Conservation (phyloP, 2,888 invertebrate species). For the Macrosoma leucophasiata region DNA sequence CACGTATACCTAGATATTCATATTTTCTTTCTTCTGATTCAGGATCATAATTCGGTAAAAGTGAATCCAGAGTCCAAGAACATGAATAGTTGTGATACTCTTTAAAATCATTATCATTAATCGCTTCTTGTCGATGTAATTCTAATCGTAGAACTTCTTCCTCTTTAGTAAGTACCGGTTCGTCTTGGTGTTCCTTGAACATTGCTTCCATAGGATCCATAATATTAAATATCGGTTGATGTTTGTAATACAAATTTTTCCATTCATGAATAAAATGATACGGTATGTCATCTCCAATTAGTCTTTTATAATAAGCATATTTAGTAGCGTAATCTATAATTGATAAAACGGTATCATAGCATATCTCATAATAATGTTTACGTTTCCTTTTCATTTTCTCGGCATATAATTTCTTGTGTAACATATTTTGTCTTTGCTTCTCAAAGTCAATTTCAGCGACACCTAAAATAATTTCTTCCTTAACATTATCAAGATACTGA, state of each 20-base stretch:
- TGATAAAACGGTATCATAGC: conserved; percentile 69
- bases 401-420: conserved; percentile 71
- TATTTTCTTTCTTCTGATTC: conserved; percentile 59
- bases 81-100: conserved; percentile 71
- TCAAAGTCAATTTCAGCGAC: conserved; percentile 71
- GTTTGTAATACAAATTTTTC: conserved; percentile 72
- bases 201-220: conserved; percentile 55
- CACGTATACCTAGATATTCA: conserved; percentile 55
- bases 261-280: conserved; percentile 69
- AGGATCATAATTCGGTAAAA: conserved; percentile 55
- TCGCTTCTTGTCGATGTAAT: conserved; percentile 64
- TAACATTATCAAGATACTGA: conserved; percentile 57
- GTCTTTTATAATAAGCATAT: conserved; percentile 62
- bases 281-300: conserved; percentile 60
- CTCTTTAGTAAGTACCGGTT: conserved; percentile 38
- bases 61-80: conserved; percentile 70
- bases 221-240: conserved; percentile 72
- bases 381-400: conserved; percentile 69
- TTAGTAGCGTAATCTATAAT: conserved; percentile 73
- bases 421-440: conserved; percentile 61
- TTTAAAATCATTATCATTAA: conserved; percentile 73
- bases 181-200: conserved; percentile 44
- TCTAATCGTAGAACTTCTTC: conserved; percentile 66
- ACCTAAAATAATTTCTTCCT: conserved; percentile 60
- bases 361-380: conserved; percentile 64